Base-by-base conservation (phyloP, 1,140 invertebrate genomes). In the Belonocnema kinseyi region DNA sequence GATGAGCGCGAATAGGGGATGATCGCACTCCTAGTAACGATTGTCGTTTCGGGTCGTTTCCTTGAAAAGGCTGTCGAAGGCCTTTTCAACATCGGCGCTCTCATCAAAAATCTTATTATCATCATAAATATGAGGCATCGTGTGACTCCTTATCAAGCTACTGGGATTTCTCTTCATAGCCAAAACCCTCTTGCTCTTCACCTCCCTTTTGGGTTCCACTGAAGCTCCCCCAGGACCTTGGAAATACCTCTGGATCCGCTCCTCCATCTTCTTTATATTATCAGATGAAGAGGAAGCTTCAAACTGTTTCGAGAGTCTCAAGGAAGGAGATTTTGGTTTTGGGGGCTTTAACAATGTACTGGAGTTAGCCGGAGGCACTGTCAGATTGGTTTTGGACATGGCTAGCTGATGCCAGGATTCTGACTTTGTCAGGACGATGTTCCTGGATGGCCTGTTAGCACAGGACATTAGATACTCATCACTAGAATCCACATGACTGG, bases 161-260 rank as follows among this genome's bases (percentile, higher is more conserved):
- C 87, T 82, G 17, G 56, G 73, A n/a, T 70, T 83, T 52, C 87
- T 90, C 19, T 83, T 80, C 0, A 78, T 72, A 0, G 51, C 75
- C 16, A 82, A 83, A 73, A 80, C 80, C 19, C 86, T 77, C 12
- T 85, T 84, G 50, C 77, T 82, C 14, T 82, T 86, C 12, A 73
- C 0, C 26, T 66, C 61, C 5, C 85, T 78, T 16, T 81, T 83
- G 5, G 73, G 73, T 16, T 88, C 82, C 1, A 78, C 54, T 19
- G 50, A 33, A 26, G 58, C 19, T n/a, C 76, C 80, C 10, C 46
- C 14, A 13, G 14, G 77, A 53, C 77, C 71, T 14, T 82, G 78
- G 16, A 97, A 96, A 85, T 96, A 97, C n/a, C 95, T 95, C 75
- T 96, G 95, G 54, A 97, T 94, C 6, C 96, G 96, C 51, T 93